Conservation (phyloP, 1,140 invertebrate species). For the Frieseomelitta varia region DNA sequence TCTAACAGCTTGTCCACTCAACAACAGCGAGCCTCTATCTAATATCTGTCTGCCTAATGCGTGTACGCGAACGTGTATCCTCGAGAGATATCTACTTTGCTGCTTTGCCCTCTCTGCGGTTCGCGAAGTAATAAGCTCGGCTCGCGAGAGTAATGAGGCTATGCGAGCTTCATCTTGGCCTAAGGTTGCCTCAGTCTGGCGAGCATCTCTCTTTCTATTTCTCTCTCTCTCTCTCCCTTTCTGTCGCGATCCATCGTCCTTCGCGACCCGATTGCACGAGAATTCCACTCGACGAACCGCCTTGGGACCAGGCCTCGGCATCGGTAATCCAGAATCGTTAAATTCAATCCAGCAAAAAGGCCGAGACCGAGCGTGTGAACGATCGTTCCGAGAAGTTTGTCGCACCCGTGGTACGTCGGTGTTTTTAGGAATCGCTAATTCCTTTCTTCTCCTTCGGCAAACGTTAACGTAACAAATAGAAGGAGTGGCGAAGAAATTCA, state of each 20-base stretch:
- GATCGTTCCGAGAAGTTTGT: constrained; percentile 28
- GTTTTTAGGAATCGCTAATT: constrained; percentile 40
- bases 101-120: constrained; percentile 71
- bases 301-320: constrained; percentile 11
- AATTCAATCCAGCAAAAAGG: constrained; percentile 1
- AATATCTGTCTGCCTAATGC: constrained; percentile 54
- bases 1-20: constrained; percentile 58
- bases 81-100: constrained; percentile 49
- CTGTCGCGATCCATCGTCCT: constrained; percentile 40
- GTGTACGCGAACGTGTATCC: constrained; percentile 42
- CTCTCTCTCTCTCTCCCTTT: not conserved
- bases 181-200: constrained; percentile 23
- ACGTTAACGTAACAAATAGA: constrained; percentile 2
- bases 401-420: not conserved
- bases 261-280: constrained; percentile 32
- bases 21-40: constrained; percentile 35
- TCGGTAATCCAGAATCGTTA: constrained; percentile 18
- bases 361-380: constrained; percentile 31
- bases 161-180: constrained; percentile 60
- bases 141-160: constrained; percentile 69
- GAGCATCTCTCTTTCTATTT: too few relatives aligned
- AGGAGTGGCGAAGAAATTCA: constrained; percentile 12
- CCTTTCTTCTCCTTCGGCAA: constrained; percentile 12
- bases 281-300: constrained; percentile 16
- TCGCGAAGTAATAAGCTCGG: constrained; percentile 70